A percentile compares a stretch with the other conserved stretches of the same genome.
phyloP scores from a whole-genome alignment of 2,113 vertebrate species.

The Eonycteris spelaea region DNA sequence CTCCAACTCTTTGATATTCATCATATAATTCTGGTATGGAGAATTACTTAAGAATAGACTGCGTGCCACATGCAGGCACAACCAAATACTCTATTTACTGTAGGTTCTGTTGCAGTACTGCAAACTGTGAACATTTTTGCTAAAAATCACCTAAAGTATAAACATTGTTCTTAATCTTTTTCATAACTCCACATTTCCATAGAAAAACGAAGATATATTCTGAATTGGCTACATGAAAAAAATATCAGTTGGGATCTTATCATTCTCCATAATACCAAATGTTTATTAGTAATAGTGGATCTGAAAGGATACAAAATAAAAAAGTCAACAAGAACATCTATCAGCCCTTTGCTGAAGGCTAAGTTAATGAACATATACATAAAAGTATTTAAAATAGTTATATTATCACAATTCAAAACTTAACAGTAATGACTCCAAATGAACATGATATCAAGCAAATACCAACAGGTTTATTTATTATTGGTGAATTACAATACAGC shows the following conservation, averaged over 20 bases:
- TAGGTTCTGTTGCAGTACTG: not conserved
- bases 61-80: not conserved
- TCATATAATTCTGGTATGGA: not conserved
- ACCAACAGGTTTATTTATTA: slow-evolving; percentile 46
- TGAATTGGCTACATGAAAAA: slow-evolving; percentile 19
- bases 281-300: slow-evolving; percentile 16
- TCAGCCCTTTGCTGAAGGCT: not conserved
- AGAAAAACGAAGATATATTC: slow-evolving; percentile 25
- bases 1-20: not conserved
- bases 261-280: not conserved
- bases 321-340: slow-evolving; percentile 13
- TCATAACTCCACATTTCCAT: not conserved
- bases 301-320: slow-evolving; percentile 34
- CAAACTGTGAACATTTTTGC: slow-evolving; percentile 5
- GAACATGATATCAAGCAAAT: slow-evolving; percentile 62
- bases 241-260: not conserved
- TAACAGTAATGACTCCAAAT: slow-evolving; percentile 39
- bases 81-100: slow-evolving; percentile 4
- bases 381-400: slow-evolving; percentile 29
- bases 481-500: slow-evolving; percentile 39
- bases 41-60: slow-evolving; percentile 28
- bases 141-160: not conserved
- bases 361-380: not conserved
- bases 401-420: slow-evolving; percentile 27
- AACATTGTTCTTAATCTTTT: not conserved